These are phyloP conservation scores for Phylloscopus collybita DNA, from an alignment of 2,797 vertebrate genomes.

Conservation along the genomic window DNA sequence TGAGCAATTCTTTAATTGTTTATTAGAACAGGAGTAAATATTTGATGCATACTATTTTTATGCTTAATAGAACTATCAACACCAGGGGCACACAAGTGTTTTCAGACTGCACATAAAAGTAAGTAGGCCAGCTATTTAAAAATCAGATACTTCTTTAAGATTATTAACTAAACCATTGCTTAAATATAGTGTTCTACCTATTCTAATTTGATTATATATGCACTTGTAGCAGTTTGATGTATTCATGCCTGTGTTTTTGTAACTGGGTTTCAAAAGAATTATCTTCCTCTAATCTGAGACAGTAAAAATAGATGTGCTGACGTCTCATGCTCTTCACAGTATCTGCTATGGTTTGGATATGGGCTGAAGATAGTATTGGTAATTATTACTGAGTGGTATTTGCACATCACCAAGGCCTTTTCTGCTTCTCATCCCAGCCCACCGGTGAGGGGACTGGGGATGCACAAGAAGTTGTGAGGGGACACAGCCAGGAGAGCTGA, in stretches of 20 bases:
- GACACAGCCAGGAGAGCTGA: neutral
- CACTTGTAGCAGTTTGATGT: neutral
- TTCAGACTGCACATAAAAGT: neutral
- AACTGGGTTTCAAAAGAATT: neutral
- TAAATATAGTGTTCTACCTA: neutral
- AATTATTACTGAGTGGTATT: neutral
- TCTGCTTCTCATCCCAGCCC: neutral
- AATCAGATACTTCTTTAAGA: neutral
- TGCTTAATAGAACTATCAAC: neutral
- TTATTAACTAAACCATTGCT: neutral
- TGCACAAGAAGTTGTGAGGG: neutral
- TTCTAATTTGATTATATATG: neutral
- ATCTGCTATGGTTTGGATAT: neutral
- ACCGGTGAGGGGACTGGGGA: too few relatives aligned
- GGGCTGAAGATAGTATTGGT: neutral
- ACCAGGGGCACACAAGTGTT: neutral
- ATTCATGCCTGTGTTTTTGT: neutral
- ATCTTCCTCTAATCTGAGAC: neutral
- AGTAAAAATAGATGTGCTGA: neutral
- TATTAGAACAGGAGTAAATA: neutral
- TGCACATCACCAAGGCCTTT: neutral
- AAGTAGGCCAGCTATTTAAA: neutral
- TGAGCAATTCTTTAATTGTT: neutral
- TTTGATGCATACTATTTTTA: neutral
- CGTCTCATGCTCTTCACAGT: neutral